phyloP scores from a whole-genome alignment of 2,797 vertebrate species.

The Acipenser ruthenus region DNA sequence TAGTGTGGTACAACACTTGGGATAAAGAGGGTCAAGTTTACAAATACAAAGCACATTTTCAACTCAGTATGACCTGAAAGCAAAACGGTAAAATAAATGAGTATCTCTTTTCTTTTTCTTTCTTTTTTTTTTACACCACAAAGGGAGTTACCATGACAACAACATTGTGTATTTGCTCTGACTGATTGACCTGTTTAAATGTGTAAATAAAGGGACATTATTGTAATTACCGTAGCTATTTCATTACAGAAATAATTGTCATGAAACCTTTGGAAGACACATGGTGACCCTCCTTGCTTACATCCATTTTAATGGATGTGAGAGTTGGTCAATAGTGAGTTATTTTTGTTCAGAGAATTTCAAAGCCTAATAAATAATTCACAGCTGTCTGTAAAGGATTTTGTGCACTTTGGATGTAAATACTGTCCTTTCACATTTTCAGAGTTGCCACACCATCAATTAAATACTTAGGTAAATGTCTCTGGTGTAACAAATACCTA shows the following conservation, averaged over 20 bases:
- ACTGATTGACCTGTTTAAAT: slow-evolving; percentile 42
- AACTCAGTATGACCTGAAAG: no score
- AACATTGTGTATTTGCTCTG: slow-evolving; percentile 33
- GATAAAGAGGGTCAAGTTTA: no score
- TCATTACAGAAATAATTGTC: slow-evolving; percentile 23
- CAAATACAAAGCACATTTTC: no score
- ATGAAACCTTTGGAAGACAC: not conserved
- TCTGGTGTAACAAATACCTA: not conserved
- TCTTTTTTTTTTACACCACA: no score
- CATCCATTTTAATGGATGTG: slow-evolving; percentile 16
- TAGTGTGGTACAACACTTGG: no score
- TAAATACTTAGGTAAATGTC: slow-evolving; percentile 19
- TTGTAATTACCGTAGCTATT: slow-evolving; percentile 26
- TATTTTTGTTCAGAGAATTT: slow-evolving; percentile 10
- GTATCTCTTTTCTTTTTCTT: no score
- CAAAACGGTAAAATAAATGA: no score
- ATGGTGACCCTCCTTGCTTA: not conserved
- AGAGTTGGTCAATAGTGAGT: slow-evolving; percentile 30
- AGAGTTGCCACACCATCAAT: not conserved
- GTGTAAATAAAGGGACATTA: slow-evolving; percentile 16
- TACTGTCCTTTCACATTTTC: slow-evolving; percentile 12
- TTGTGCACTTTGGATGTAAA: slow-evolving; percentile 22
- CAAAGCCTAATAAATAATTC: slow-evolving; percentile 34
- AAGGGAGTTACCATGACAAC: slow-evolving; percentile 50
- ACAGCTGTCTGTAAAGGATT: slow-evolving; percentile 25